These are phyloP conservation scores for Pelecanoides urinatrix DNA, from an alignment of 2,113 vertebrate species.

Conservation along the genomic window DNA sequence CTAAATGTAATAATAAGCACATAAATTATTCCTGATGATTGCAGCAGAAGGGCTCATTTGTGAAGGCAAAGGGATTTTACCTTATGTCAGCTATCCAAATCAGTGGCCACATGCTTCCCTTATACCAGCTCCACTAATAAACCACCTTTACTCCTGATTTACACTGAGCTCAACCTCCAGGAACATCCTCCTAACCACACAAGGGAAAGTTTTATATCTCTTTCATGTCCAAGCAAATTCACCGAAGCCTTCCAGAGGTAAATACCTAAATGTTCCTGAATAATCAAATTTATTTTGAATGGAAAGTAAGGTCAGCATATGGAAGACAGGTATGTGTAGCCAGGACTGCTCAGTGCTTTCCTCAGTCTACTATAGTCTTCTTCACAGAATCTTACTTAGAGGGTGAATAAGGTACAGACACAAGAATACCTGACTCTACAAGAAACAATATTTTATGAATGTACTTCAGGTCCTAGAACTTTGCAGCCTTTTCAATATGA, in stretches of 20 bases:
- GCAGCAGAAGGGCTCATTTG: neutral
- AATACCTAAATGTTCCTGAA: neutral
- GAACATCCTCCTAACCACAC: neutral
- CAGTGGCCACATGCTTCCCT: neutral
- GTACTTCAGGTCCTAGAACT: neutral
- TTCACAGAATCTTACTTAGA: neutral
- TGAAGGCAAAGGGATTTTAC: neutral
- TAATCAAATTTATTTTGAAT: neutral
- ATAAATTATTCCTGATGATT: conserved; percentile 34
- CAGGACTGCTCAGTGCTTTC: neutral
- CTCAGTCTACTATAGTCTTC: neutral
- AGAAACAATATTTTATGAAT: neutral
- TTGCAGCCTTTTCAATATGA: neutral
- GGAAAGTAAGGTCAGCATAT: neutral
- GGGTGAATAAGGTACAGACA: neutral
- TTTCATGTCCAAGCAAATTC: neutral
- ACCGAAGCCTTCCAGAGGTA: neutral
- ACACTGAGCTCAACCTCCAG: neutral
- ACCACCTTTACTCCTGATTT: neutral
- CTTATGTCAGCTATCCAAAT: neutral
- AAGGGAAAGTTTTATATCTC: neutral
- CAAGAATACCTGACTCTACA: neutral
- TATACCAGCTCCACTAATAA: neutral
- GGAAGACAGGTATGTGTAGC: neutral
- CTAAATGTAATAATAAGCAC: neutral